phyloP scores from a whole-genome alignment of 2,113 vertebrate species.

The Salvelinus sp. region DNA sequence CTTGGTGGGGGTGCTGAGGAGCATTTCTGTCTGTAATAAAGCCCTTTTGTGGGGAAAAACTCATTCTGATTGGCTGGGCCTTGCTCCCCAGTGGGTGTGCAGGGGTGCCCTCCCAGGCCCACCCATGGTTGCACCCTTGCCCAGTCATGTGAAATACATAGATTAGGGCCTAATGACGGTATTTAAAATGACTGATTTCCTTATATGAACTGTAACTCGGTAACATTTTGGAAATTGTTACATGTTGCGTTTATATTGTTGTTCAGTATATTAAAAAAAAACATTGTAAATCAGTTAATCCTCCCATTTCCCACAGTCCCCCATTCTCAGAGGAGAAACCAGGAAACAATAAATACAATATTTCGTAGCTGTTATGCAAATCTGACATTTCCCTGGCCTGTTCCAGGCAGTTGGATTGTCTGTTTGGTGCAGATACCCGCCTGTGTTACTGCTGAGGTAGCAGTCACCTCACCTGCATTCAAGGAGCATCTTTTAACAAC shows the following conservation, averaged over 20 bases:
- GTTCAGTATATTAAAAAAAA: not conserved
- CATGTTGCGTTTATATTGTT: constrained; percentile 37
- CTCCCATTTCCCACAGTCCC: constrained; percentile 38
- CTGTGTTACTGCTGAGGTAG: constrained; percentile 55
- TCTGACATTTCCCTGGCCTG: constrained; percentile 63
- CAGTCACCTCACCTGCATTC: constrained; percentile 48
- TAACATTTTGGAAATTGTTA: constrained; percentile 5
- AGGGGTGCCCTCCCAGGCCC: too few species aligned
- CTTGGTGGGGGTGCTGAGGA: too few species aligned
- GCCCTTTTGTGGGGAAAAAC: too few species aligned
- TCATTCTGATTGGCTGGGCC: too few species aligned
- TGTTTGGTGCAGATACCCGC: constrained; percentile 64
- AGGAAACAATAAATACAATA: constrained; percentile 64
- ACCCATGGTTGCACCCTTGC: too few species aligned
- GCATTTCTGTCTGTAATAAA: too few species aligned
- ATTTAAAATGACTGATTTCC: too few species aligned
- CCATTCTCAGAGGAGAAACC: constrained; percentile 42
- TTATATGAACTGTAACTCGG: too few species aligned
- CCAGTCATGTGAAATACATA: too few species aligned
- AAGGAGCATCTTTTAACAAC: constrained; percentile 22
- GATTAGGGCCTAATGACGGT: too few species aligned
- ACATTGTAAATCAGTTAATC: constrained; percentile 39
- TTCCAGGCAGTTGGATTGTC: constrained; percentile 43
- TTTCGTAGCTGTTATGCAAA: constrained; percentile 69
- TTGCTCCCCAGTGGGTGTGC: too few species aligned